phyloP scores from a whole-genome alignment of 2,888 invertebrate species.

The Strigamia transsilvanica region DNA sequence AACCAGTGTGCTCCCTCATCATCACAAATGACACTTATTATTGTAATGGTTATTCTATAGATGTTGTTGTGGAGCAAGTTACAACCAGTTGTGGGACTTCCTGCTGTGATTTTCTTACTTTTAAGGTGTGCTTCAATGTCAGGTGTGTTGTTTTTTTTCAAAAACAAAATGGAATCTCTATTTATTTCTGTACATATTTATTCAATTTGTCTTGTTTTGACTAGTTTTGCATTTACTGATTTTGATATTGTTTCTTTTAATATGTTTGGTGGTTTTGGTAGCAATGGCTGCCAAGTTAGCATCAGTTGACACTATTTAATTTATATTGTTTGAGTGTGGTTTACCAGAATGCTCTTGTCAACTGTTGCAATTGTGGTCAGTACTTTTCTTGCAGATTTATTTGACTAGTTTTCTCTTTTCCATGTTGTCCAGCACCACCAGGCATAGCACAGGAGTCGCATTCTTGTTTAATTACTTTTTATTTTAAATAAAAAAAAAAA shows the following conservation, averaged over 20 bases:
- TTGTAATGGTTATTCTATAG: slow-evolving; percentile 20
- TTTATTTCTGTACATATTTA: background rate
- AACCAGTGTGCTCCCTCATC: slow-evolving; percentile 4
- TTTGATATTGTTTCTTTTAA: background rate
- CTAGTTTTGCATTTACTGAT: background rate
- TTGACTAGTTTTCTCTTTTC: slow-evolving; percentile 15
- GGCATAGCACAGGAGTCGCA: background rate
- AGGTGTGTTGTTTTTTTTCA: background rate
- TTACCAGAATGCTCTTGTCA: slow-evolving; percentile 16
- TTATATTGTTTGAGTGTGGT: slow-evolving; percentile 29
- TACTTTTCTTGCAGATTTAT: slow-evolving; percentile 26
- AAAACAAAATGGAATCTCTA: background rate
- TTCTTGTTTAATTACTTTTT: slow-evolving; percentile 1
- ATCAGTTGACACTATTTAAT: slow-evolving; percentile 14
- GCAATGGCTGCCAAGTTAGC: slow-evolving; percentile 12
- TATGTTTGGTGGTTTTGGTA: background rate
- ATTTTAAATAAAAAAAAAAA: background rate
- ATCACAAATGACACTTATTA: background rate
- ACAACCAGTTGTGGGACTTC: slow-evolving; percentile 10
- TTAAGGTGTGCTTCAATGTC: background rate
- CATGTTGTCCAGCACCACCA: background rate
- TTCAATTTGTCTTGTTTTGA: background rate
- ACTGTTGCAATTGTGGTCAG: slow-evolving; percentile 42
- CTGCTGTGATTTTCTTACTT: slow-evolving; percentile 4
- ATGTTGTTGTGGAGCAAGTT: slow-evolving; percentile 10